Evolutionary conservation across 2,888 invertebrate genomes (phyloP).

Genomic region (Caenorhabditis auriculariae): DNA sequence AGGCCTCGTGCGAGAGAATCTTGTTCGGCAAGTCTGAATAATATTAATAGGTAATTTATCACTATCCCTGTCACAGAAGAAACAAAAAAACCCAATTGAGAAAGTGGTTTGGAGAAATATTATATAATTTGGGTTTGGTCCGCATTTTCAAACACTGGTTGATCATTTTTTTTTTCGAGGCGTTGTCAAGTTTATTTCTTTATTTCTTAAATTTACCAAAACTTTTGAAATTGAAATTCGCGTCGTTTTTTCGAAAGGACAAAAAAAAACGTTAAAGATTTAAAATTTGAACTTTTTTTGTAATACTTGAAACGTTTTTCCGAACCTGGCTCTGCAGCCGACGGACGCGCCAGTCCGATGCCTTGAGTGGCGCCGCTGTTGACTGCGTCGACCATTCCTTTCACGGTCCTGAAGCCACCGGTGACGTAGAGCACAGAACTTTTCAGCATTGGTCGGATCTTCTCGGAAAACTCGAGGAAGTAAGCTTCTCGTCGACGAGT

Average conservation of each 20-base stretch:
- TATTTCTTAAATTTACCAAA: too few relatives aligned
- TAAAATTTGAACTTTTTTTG: not conserved
- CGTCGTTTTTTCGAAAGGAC: too few relatives aligned
- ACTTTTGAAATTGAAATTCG: too few relatives aligned
- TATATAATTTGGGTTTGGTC: too few relatives aligned
- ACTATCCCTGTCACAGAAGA: constrained; percentile 1
- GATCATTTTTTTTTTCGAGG: too few relatives aligned
- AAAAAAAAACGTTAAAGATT: not conserved
- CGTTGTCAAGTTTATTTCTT: too few relatives aligned
- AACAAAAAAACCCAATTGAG: not conserved
- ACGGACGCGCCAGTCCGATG: constrained; percentile 42
- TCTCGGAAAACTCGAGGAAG: constrained; percentile 44
- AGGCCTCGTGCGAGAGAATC: constrained; percentile 21
- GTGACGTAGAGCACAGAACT: constrained; percentile 38
- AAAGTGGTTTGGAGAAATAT: not conserved
- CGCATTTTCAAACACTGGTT: too few relatives aligned
- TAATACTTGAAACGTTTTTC: not conserved
- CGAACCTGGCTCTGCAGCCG: constrained; percentile 46
- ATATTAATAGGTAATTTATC: not conserved
- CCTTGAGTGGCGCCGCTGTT: constrained; percentile 35
- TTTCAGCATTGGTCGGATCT: constrained; percentile 17
- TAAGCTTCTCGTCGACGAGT: constrained; percentile 46
- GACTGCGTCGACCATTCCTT: constrained; percentile 43
- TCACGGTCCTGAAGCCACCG: constrained; percentile 49
- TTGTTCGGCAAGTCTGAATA: constrained; percentile 41